A percentile compares a stretch with the other conserved stretches of the same genome.
Conservation (phyloP, 2,113 vertebrate genomes). For the Podiceps cristatus region DNA sequence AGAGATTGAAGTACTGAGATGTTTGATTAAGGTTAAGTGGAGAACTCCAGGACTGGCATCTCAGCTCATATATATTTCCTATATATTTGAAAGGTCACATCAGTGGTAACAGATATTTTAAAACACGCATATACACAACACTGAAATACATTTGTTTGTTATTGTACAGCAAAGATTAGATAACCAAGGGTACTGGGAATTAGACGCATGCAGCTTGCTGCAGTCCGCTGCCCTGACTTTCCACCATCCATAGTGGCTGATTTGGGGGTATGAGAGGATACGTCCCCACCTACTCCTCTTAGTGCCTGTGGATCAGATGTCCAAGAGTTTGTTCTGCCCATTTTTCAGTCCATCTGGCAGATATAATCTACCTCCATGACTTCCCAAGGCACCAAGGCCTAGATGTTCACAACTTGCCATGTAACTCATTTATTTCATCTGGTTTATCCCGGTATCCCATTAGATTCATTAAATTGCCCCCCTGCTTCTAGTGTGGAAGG, state of each 20-base stretch:
- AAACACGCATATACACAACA: background rate
- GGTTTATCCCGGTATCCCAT: background rate
- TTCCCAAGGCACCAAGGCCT: background rate
- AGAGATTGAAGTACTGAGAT: background rate
- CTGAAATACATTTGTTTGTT: background rate
- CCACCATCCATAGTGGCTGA: background rate
- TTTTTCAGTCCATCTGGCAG: background rate
- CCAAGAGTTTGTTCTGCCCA: background rate
- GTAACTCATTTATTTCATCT: background rate
- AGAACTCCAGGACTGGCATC: background rate
- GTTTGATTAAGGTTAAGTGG: conserved; percentile 29
- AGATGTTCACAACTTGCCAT: background rate
- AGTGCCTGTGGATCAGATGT: background rate
- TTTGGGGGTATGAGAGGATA: background rate
- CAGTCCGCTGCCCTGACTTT: background rate
- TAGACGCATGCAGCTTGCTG: background rate
- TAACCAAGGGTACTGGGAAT: background rate
- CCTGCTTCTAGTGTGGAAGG: background rate
- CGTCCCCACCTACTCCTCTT: background rate
- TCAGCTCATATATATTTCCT: background rate
- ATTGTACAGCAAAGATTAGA: background rate
- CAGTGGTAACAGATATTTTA: background rate
- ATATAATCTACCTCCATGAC: background rate
- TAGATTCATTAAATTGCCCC: background rate
- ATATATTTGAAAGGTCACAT: background rate